phyloP scores from a whole-genome alignment of 2,113 vertebrate species.

The Notarius lentiginosus region DNA sequence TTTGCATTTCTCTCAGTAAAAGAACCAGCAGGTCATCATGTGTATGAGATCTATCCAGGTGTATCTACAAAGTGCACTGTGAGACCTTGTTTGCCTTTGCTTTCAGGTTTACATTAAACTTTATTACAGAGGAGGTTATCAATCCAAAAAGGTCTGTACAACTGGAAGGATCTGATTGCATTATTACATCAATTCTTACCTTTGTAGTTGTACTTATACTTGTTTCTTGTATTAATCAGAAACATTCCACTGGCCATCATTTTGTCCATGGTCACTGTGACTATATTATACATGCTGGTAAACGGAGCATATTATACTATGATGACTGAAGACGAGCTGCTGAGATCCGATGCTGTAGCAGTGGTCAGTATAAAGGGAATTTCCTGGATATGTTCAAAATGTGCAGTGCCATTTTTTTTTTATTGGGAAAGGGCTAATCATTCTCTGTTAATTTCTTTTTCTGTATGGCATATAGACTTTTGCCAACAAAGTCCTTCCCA shows the following conservation, averaged over 20 bases:
- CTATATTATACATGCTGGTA: slow-evolving; percentile 85
- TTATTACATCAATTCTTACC: too few species aligned
- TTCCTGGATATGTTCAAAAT: not conserved
- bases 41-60: not conserved
- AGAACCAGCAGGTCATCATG: not conserved
- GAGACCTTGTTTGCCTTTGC: slow-evolving; percentile 9
- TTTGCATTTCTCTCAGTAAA: not conserved
- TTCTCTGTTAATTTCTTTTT: not conserved
- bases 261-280: slow-evolving; percentile 88
- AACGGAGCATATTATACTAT: slow-evolving; percentile 95
- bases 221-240: slow-evolving; percentile 68
- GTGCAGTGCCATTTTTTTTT: not conserved
- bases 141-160: slow-evolving; percentile 80
- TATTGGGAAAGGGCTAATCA: not conserved
- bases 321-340: slow-evolving; percentile 84
- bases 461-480: slow-evolving; percentile 73
- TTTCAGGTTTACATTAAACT: slow-evolving; percentile 83
- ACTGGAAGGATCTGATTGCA: not conserved
- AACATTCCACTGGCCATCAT: slow-evolving; percentile 90
- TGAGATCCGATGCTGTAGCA: slow-evolving; percentile 88
- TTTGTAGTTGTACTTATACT: not conserved
- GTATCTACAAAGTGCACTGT: not conserved
- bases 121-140: slow-evolving; percentile 83
- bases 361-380: slow-evolving; percentile 78
- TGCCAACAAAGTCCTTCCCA: slow-evolving; percentile 74